A percentile compares a stretch with the other conserved stretches of the same genome.
Evolutionary conservation across 2,888 invertebrate species (phyloP).

Genomic region (Cantharis lateralis): DNA sequence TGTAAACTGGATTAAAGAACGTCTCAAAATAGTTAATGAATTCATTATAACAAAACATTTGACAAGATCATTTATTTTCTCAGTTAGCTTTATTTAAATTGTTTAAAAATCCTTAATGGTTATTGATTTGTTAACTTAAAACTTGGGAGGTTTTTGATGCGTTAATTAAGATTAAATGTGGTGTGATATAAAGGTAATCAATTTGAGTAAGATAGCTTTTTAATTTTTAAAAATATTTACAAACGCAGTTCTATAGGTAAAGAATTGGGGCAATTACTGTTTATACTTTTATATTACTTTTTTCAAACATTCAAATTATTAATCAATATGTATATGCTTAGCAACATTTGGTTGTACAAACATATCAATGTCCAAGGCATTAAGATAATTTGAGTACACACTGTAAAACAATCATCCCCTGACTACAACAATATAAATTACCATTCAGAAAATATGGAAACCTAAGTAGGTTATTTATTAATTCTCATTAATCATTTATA

Average conservation of each 20-base stretch:
- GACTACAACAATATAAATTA: neutral
- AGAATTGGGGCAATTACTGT: neutral
- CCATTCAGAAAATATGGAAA: neutral
- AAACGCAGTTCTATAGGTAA: neutral
- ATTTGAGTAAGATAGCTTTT: neutral
- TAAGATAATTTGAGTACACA: slow-evolving; percentile 3
- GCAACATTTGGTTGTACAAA: slow-evolving; percentile 38
- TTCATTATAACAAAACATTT: neutral
- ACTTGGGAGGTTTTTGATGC: slow-evolving; percentile 4
- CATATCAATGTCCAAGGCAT: slow-evolving; percentile 24
- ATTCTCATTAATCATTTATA: neutral
- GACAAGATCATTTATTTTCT: neutral
- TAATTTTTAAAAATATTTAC: neutral
- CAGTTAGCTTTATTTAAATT: neutral
- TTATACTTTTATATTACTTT: neutral
- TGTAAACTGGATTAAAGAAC: neutral
- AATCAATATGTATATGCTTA: slow-evolving; percentile 39
- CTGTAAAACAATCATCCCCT: neutral
- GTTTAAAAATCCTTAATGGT: neutral
- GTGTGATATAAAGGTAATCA: neutral
- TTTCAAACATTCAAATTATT: slow-evolving; percentile 25
- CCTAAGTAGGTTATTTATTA: neutral
- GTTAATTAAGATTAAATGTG: slow-evolving; percentile 10
- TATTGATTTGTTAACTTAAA: slow-evolving; percentile 10
- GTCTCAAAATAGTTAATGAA: neutral